Conservation (phyloP, 2,797 vertebrate genomes). For the Schizopygopsis malacanthus region DNA sequence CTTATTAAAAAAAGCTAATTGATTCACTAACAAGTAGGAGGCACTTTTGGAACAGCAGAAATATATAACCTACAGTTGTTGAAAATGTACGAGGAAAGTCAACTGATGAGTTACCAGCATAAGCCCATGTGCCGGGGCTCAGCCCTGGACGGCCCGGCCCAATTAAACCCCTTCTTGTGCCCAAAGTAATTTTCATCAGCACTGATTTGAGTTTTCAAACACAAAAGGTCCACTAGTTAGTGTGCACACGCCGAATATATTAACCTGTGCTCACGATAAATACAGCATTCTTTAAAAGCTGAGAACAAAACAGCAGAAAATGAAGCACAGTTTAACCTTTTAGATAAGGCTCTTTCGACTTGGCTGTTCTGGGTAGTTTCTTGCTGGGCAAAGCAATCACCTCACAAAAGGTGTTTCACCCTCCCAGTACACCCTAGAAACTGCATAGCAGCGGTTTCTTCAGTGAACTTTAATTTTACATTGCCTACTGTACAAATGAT, state of each 20-base stretch:
- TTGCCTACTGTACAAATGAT: not conserved
- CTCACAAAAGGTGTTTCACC: too few relatives aligned
- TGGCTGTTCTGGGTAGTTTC: too few relatives aligned
- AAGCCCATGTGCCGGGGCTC: too few relatives aligned
- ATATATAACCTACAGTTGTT: not conserved
- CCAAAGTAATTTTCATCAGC: not conserved
- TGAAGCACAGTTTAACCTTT: not conserved
- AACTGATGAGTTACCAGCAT: not conserved
- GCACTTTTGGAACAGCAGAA: too few relatives aligned
- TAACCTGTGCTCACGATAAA: not conserved
- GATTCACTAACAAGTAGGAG: too few relatives aligned
- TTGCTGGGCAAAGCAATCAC: too few relatives aligned
- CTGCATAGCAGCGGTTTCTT: not conserved
- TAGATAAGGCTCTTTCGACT: not conserved
- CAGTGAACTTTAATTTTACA: not conserved
- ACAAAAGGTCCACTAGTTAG: not conserved
- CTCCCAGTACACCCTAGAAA: not conserved
- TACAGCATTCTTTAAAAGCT: not conserved
- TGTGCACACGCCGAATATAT: not conserved
- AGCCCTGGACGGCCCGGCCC: too few relatives aligned
- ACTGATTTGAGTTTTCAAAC: not conserved
- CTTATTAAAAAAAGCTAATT: too few relatives aligned
- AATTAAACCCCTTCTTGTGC: too few relatives aligned
- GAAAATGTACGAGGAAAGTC: not conserved
- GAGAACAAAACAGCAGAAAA: not conserved